phyloP scores from a whole-genome alignment of 2,888 invertebrate species.

The Mactromeris polynyma region DNA sequence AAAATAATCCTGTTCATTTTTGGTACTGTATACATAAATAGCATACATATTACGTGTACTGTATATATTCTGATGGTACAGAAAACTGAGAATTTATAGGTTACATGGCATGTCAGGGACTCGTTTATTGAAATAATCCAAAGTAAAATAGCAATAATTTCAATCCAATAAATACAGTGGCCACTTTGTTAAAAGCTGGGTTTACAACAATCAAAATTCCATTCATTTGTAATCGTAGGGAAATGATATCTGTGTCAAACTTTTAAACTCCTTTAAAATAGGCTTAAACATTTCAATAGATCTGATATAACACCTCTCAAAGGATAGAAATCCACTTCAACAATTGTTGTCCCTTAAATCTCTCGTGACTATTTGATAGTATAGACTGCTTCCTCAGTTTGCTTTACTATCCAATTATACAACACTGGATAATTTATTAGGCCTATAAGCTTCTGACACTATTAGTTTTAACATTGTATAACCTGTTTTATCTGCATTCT shows the following conservation, averaged over 20 bases:
- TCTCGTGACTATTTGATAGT: background rate
- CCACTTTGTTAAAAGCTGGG: background rate
- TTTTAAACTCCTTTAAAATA: conserved; percentile 12
- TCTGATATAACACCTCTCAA: conserved; percentile 43
- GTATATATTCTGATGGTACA: background rate
- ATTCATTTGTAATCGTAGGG: conserved; percentile 39
- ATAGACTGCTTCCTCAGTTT: background rate
- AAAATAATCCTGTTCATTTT: too few species aligned
- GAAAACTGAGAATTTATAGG: background rate
- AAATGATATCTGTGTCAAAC: conserved; percentile 8
- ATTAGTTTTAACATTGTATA: background rate
- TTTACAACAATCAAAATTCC: conserved; percentile 25
- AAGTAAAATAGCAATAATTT: conserved; percentile 7
- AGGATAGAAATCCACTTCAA: conserved; percentile 39
- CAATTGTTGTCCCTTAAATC: conserved; percentile 5
- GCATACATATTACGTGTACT: background rate
- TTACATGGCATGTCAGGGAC: background rate
- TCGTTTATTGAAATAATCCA: background rate
- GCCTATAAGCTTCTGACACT: background rate
- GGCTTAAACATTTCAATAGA: conserved; percentile 46
- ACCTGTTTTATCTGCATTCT: background rate
- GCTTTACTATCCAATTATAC: background rate
- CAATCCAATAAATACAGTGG: background rate
- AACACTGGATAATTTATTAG: background rate
- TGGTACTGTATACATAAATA: too few species aligned